Conservation (phyloP, 2,113 vertebrate species). For the Pseudorectes ferrugineus region DNA sequence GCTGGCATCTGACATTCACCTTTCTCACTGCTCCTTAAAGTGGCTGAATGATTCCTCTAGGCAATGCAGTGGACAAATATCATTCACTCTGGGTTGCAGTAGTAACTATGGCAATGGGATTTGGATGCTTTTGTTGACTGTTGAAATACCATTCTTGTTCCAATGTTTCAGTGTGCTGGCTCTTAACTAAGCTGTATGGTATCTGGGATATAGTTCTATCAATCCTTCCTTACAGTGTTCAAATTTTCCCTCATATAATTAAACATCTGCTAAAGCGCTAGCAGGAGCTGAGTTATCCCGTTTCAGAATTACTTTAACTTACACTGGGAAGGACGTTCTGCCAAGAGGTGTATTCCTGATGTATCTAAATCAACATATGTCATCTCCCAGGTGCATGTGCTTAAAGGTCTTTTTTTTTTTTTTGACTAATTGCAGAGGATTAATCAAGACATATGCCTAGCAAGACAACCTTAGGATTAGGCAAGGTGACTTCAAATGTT, state of each 20-base stretch:
- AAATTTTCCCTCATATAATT: not conserved
- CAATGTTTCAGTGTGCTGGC: not conserved
- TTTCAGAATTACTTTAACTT: not conserved
- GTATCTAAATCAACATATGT: not conserved
- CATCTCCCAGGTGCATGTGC: not conserved
- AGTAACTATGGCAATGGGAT: not conserved
- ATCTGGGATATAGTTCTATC: not conserved
- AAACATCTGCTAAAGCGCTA: constrained; percentile 27
- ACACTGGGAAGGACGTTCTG: not conserved
- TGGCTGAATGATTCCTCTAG: not conserved
- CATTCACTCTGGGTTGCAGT: not conserved
- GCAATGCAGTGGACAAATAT: not conserved
- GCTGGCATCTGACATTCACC: not conserved
- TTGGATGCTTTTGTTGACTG: not conserved
- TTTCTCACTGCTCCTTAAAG: not conserved
- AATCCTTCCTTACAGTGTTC: not conserved
- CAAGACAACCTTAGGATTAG: not conserved
- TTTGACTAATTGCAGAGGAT: not conserved
- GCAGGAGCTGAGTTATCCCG: not conserved
- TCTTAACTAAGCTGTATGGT: not conserved
- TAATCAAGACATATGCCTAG: not conserved
- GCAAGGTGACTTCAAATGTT: not conserved
- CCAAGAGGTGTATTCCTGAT: not conserved
- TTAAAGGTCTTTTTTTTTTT: not conserved
- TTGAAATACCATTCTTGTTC: not conserved